Evolutionary conservation across 1,140 invertebrate species (phyloP).

Genomic region (Rhyacophila brunnea): DNA sequence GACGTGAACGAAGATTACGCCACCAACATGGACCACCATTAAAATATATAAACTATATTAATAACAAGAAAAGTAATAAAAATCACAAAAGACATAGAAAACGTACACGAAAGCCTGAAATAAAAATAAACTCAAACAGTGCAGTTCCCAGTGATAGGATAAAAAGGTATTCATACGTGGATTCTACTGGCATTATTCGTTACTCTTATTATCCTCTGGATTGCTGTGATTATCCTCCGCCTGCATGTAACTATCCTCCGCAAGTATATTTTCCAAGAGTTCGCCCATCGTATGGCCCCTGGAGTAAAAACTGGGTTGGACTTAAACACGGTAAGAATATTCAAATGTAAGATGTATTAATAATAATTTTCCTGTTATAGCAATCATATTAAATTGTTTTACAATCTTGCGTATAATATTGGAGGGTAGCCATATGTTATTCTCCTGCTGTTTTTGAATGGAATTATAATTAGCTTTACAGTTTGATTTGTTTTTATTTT

Average conservation of each 20-base stretch:
- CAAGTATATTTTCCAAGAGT: not conserved
- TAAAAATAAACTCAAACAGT: no score
- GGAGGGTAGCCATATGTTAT: no score
- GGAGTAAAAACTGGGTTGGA: conserved; percentile 25
- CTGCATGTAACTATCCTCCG: conserved; percentile 4
- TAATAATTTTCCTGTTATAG: no score
- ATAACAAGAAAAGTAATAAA: not conserved
- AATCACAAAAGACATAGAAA: not conserved
- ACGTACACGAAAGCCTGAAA: not conserved
- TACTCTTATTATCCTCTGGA: conserved; percentile 13
- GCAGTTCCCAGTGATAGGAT: not conserved
- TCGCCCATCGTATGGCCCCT: conserved; percentile 29
- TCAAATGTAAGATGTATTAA: no score
- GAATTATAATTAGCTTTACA: no score
- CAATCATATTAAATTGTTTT: no score
- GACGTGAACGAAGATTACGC: not conserved
- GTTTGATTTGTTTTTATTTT: no score
- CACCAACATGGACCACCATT: not conserved
- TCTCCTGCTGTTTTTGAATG: no score
- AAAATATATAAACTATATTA: not conserved
- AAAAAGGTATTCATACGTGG: conserved; percentile 27
- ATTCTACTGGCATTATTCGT: conserved; percentile 11
- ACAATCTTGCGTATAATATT: no score
- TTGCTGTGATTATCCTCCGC: conserved; percentile 24
- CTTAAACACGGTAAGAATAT: conserved; percentile 27